Evolutionary conservation across 2,797 vertebrate genomes (phyloP).

Genomic region (Enteromius fasciolatus): DNA sequence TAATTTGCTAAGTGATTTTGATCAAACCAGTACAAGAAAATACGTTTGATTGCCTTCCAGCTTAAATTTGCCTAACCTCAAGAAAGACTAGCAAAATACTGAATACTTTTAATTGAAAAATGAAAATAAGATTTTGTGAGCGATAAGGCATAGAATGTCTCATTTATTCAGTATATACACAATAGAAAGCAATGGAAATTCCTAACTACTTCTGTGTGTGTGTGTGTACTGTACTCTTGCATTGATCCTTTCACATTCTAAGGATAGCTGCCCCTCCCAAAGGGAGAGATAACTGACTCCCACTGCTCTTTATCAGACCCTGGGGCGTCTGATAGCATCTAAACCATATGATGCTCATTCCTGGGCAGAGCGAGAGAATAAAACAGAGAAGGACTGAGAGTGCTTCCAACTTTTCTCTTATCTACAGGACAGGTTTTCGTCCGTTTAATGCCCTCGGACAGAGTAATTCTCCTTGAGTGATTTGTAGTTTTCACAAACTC

Average conservation of each 20-base stretch:
- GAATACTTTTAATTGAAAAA: background rate
- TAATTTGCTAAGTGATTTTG: background rate
- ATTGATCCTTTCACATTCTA: constrained; percentile 67
- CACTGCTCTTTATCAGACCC: constrained; percentile 63
- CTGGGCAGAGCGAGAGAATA: constrained; percentile 55
- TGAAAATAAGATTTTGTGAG: background rate
- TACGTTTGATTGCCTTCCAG: background rate
- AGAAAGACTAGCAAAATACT: background rate
- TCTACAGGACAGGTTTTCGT: constrained; percentile 65
- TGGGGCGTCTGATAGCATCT: constrained; percentile 74
- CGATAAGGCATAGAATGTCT: background rate
- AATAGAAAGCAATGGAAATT: constrained; percentile 1
- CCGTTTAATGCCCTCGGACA: constrained; percentile 67
- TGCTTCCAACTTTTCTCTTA: constrained; percentile 59
- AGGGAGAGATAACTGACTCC: constrained; percentile 66
- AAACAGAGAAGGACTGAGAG: constrained; percentile 53
- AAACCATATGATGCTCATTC: constrained; percentile 73
- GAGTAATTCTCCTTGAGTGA: constrained; percentile 68
- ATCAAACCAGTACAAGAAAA: background rate
- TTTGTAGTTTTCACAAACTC: constrained; percentile 65
- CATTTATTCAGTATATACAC: background rate
- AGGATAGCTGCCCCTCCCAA: constrained; percentile 54
- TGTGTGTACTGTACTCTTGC: constrained; percentile 27
- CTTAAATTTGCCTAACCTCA: background rate
- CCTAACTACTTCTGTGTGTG: background rate